Base-by-base conservation (phyloP, 2,797 vertebrate genomes). In the Microhierax caerulescens region DNA sequence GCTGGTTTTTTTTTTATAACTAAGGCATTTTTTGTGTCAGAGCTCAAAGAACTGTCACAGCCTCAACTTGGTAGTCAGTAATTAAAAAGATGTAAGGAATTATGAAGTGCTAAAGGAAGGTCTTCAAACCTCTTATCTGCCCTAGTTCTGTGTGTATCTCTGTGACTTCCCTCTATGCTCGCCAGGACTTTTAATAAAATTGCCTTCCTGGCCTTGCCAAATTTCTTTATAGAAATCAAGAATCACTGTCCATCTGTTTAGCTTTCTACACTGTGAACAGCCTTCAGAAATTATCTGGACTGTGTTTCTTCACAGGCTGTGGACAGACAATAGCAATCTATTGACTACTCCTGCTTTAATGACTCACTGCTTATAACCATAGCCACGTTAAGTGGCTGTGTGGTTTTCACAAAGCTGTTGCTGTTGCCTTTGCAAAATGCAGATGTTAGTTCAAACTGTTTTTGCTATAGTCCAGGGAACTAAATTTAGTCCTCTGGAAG, bases 381-480 rank as follows among this genome's bases (percentile, higher is more conserved):
- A 43, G 8, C 5, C 18, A 7, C 15, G 3, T 48, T 57, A 39
- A 68, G 25, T 53, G 41, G 5, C 22, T 68, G 11, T 1, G 0
- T 48, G 60, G 25, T 7, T 88, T 85, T 54, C 54, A 69, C 9
- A 34, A 76, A 43, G n/a, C n/a, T n/a, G n/a, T n/a, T n/a, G 7
- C 7, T 64, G 9, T 30, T 79, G 51, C 18, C 15, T 59, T 73
- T 67, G 41, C 30, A 64, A 72, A 90, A 79, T 5, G 1, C 11
- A 69, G 56, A 45, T 17, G 2, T 36, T 51, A 43, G 6, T 36
- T 69, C 2, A 5, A 88, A 57, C 8, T 22, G 3, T 53, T 21
- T 57, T 56, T 87, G 13, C 32, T 36, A 5, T 34, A 39, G 27
- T 61, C 8, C 50, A 51, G 21, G 70, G 9, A 67, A 72, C 3